A percentile compares a stretch with the other conserved stretches of the same genome.
phyloP scores from a whole-genome alignment of 2,113 vertebrate species.

The Aspidoscelis tigris region DNA sequence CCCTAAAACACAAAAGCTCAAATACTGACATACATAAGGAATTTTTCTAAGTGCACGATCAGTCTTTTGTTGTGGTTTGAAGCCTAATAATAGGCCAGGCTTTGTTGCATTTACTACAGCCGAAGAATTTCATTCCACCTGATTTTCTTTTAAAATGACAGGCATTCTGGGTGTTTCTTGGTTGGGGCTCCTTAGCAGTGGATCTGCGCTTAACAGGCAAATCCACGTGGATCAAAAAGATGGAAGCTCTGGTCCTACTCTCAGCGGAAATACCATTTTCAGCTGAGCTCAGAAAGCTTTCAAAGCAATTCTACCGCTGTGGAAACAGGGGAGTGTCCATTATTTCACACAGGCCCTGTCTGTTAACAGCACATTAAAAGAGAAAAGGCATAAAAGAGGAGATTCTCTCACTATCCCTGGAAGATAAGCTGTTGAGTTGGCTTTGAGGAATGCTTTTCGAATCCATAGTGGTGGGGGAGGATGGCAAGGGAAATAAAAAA shows the following conservation, averaged over 20 bases:
- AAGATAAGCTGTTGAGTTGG: conserved; percentile 7
- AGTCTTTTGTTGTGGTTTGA: conserved; percentile 45
- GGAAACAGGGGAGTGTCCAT: neutral
- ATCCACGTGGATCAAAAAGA: neutral
- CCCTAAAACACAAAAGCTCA: neutral
- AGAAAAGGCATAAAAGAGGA: neutral
- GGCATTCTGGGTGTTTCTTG: conserved; percentile 39
- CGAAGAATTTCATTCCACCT: conserved; percentile 9
- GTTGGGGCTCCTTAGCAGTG: conserved; percentile 44
- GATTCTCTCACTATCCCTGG: neutral
- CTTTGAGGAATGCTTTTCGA: neutral
- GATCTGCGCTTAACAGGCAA: conserved; percentile 2
- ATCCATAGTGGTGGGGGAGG: neutral
- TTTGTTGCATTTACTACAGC: conserved; percentile 17
- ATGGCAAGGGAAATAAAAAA: neutral
- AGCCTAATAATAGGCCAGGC: conserved; percentile 37
- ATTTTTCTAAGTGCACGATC: conserved; percentile 47
- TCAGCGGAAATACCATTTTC: conserved; percentile 27
- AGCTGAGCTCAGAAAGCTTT: conserved; percentile 36
- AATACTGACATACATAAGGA: conserved; percentile 15
- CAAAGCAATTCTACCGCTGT: neutral
- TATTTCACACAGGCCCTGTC: conserved; percentile 15
- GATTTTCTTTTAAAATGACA: conserved; percentile 43
- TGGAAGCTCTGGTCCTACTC: neutral
- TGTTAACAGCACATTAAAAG: conserved; percentile 32